Evolutionary conservation across 92 coral and sea anemone genomes (phyloP), one percentile per base, ranked within the genome.

Genomic region (Micromussa lordhowensis): DNA sequence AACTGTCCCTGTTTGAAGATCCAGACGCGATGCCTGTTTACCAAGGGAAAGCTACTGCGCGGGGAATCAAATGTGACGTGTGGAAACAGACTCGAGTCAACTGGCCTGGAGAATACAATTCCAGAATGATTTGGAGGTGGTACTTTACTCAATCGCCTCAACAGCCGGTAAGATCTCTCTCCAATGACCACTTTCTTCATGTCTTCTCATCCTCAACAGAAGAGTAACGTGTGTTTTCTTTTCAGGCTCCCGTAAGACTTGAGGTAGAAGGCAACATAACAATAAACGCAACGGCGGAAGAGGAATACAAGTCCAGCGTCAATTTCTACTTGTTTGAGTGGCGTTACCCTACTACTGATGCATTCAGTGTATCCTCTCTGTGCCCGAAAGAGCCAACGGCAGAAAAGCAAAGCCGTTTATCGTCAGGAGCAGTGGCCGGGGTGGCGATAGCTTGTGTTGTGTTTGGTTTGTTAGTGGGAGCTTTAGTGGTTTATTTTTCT

Each of bases 281-380:
- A 0, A 40, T 81, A 16, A 88, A 88, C 82, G 64, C 74, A 66
- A 88, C 87, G 5, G 75, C 36, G 4, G 66, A 74, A 15, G 34
- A 57, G 72, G 81, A 88, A 74, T 31, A 31, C 18, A 77, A 72
- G 70, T 70, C 63, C 11, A 73, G 35, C 82, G 9, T 81, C 53
- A 88, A 88, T 76, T 81, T 81, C 68, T 73, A 81, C 87, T 81
- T 51, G 64, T 88, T 88, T 55, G 86, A 88, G 59, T 71, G 91
- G 4, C 91, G 87, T 38, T 82, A 88, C 81, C 87, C 91, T 2
- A 18, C 75, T 24, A 3, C 24, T 19, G 30, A 57, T n/a, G 87
- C 91, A 22, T 82, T 88, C 40, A 75, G 77, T 22, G 35, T 59
- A 58, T 82, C 87, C 10, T 57, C 59, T 18, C 64, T 79, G 28